Evolutionary conservation across 1,140 invertebrate species (phyloP), one percentile per base, ranked within the genome.

Genomic region (Stenopsyche tienmushanensis): DNA sequence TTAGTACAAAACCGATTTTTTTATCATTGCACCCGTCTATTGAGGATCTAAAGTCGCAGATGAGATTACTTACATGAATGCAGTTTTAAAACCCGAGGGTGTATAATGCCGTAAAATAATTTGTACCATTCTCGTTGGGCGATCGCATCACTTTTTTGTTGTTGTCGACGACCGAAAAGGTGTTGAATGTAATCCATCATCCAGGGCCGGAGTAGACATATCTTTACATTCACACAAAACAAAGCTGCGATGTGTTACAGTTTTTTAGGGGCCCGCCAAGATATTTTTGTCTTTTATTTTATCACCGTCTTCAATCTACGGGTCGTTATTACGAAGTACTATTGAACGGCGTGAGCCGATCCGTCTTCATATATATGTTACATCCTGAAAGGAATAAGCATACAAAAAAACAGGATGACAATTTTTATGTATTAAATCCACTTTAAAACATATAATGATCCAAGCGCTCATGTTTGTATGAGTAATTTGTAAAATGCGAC

Each of bases 181-280:
- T 69, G 67, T 66, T 66, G 67, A 69, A 58, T 24, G 29, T 50
- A 66, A 69, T 69, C 67, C 67, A 69, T 69, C 67, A 69, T 62
- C 53, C 26, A 9, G 23, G 13, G 18, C 29, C 55, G 50, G 18
- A 29, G 49, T 23, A 55, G 53, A 58, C 39, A 53, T 60, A 57
- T 60, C n/a, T 54, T 49, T 21, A 45, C 57, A 68, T 64, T 62
- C 66, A 62, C 39, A 64, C 60, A 64, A 64, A 63, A 67, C 66
- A 67, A 67, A 64, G 53, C 65, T 55, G 26, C 45, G 21, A 52
- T 47, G 29, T 62, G 60, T 63, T 57, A 63, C 8, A n/a, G n/a
- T 17, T n/a, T 53, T 53, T 49, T 49, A 15, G 26, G n/a, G 34
- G 24, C 8, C 39, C 58, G 25, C 54, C 52, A 34, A 45, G 34